These are phyloP conservation scores for Machaerirhynchus nigripectus DNA, from an alignment of 2,113 vertebrate genomes.

Conservation along the genomic window DNA sequence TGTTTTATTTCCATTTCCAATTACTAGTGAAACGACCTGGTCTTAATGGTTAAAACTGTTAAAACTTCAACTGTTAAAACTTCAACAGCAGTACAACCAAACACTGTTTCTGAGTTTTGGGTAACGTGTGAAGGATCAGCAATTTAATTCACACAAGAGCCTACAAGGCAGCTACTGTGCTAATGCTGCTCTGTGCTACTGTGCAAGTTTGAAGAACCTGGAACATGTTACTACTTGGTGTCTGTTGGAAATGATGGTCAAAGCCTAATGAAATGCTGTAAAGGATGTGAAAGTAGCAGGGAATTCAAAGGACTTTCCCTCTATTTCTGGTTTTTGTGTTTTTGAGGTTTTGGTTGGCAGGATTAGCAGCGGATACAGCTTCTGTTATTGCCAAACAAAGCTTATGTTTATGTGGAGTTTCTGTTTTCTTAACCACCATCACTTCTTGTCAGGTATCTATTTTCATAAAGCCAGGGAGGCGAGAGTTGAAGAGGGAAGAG, in stretches of 20 bases:
- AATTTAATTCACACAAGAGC: not conserved
- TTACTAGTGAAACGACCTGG: not conserved
- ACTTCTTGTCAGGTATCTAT: not conserved
- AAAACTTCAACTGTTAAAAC: too few species aligned
- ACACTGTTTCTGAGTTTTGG: not conserved
- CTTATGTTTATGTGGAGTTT: not conserved
- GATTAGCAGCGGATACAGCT: not conserved
- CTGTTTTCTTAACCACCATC: not conserved
- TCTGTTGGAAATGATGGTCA: not conserved
- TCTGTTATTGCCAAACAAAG: not conserved
- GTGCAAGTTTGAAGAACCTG: not conserved
- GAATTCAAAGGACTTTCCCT: conserved; percentile 7
- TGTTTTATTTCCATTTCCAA: not conserved
- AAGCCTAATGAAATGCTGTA: not conserved
- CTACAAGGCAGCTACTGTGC: not conserved
- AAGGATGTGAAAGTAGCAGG: conserved; percentile 1
- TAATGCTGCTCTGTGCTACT: not conserved
- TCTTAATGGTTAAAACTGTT: not conserved
- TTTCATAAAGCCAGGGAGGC: not conserved
- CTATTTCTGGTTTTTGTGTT: not conserved
- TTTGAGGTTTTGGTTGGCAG: not conserved
- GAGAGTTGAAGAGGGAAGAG: not conserved
- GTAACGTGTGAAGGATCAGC: not conserved
- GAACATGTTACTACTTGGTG: not conserved
- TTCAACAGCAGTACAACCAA: not conserved